These are phyloP conservation scores for Brenthis hecate DNA, from an alignment of 2,888 invertebrate species.

Conservation along the genomic window DNA sequence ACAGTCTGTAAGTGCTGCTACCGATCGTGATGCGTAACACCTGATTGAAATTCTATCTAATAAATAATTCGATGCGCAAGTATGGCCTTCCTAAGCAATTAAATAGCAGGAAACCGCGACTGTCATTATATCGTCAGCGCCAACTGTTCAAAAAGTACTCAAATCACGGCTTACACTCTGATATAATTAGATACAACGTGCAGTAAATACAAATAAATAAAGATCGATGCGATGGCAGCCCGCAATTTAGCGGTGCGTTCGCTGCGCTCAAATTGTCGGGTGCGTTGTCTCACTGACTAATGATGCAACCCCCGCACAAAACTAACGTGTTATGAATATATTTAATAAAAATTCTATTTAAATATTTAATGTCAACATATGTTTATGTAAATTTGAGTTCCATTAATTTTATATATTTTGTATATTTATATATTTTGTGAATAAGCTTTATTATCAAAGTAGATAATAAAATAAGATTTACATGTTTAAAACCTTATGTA, in stretches of 20 bases:
- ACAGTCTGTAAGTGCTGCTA: constrained; percentile 76
- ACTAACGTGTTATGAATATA: constrained; percentile 63
- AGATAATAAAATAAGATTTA: neutral
- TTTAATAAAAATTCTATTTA: constrained; percentile 30
- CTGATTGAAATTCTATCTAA: constrained; percentile 68
- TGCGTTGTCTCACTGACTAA: constrained; percentile 74
- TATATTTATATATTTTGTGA: too few species aligned
- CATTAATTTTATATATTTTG: neutral
- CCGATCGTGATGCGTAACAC: constrained; percentile 55
- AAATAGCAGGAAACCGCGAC: constrained; percentile 77
- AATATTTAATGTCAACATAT: neutral
- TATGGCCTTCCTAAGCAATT: constrained; percentile 76
- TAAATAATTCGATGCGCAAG: constrained; percentile 73
- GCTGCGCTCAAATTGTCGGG: constrained; percentile 71
- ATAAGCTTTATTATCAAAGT: too few species aligned
- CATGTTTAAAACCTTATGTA: neutral
- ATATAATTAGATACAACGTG: constrained; percentile 76
- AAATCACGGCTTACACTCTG: constrained; percentile 70
- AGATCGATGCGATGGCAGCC: constrained; percentile 73
- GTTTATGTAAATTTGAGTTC: neutral
- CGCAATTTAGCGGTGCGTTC: constrained; percentile 71
- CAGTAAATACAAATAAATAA: constrained; percentile 81
- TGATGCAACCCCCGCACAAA: constrained; percentile 67
- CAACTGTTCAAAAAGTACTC: constrained; percentile 74
- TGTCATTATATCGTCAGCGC: constrained; percentile 80